These are phyloP conservation scores for Acleris emargana DNA, from an alignment of 2,888 invertebrate genomes.

Conservation along the genomic window DNA sequence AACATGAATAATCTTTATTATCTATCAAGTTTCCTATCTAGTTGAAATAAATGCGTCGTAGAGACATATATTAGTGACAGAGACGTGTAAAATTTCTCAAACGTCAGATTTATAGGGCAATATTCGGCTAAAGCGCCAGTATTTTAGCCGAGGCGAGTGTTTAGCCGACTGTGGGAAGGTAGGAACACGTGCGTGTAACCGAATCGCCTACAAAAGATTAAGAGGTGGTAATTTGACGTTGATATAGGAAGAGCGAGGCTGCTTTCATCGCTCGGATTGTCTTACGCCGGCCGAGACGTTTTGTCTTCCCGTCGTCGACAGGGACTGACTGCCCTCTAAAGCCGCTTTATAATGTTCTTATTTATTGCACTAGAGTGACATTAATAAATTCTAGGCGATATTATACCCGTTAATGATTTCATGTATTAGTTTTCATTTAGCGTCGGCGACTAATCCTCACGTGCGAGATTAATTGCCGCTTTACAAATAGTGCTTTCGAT, in stretches of 20 bases:
- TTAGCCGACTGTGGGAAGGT: conserved; percentile 50
- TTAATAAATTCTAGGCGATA: conserved; percentile 53
- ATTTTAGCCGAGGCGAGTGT: conserved; percentile 60
- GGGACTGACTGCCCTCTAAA: conserved; percentile 48
- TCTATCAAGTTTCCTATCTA: conserved; percentile 44
- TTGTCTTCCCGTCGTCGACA: conserved; percentile 53
- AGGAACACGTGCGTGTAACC: conserved; percentile 75
- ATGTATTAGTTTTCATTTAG: conserved; percentile 41
- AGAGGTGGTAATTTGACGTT: conserved; percentile 82
- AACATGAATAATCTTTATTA: conserved; percentile 69
- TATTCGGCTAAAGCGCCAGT: conserved; percentile 58
- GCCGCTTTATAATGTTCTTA: conserved; percentile 58
- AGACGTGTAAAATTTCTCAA: conserved; percentile 79
- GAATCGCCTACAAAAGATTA: conserved; percentile 79
- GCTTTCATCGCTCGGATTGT: conserved; percentile 74
- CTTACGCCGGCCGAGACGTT: conserved; percentile 65
- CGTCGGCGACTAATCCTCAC: conserved; percentile 33
- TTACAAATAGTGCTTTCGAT: conserved; percentile 20
- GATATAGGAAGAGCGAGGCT: conserved; percentile 72
- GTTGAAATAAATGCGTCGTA: conserved; percentile 61
- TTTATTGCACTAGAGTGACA: conserved; percentile 61
- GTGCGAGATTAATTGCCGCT: conserved; percentile 23
- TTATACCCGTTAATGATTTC: conserved; percentile 37
- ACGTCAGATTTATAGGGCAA: conserved; percentile 74
- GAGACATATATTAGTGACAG: conserved; percentile 71